These are phyloP conservation scores for Bathynomus jamesi DNA, from an alignment of 1,140 invertebrate species.

Conservation along the genomic window DNA sequence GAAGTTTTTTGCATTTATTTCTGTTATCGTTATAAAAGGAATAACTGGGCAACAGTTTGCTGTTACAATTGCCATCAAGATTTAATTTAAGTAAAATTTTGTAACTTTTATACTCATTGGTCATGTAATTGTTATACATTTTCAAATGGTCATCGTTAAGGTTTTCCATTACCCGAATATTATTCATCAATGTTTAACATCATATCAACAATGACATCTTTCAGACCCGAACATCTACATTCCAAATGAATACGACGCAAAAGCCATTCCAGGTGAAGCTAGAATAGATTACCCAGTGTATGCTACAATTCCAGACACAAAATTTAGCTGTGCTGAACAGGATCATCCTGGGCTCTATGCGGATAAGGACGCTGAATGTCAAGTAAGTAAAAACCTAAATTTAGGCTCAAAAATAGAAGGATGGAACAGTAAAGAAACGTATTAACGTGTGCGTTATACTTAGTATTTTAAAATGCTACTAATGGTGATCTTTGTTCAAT, in stretches of 20 bases:
- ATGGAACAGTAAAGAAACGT: too few relatives aligned
- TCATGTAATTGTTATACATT: too few relatives aligned
- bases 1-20: too few relatives aligned
- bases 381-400: constrained; percentile 44
- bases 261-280: constrained; percentile 43
- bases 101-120: not conserved
- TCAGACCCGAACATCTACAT: constrained; percentile 33
- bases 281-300: constrained; percentile 47
- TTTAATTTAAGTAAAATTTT: too few relatives aligned
- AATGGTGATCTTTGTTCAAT: too few relatives aligned
- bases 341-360: constrained; percentile 47
- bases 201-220: not conserved
- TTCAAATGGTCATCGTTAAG: not conserved
- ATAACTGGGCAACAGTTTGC: not conserved
- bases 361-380: constrained; percentile 46
- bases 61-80: not conserved
- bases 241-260: constrained; percentile 34
- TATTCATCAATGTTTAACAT: not conserved
- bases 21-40: too few relatives aligned
- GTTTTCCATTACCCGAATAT: too few relatives aligned
- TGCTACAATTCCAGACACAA: constrained; percentile 43
- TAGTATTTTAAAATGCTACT: too few relatives aligned
- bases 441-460: too few relatives aligned
- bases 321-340: constrained; percentile 45
- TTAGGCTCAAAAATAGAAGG: too few relatives aligned